Base-by-base conservation (phyloP, 1,140 invertebrate genomes). In the Gonatopus flavifemur region DNA sequence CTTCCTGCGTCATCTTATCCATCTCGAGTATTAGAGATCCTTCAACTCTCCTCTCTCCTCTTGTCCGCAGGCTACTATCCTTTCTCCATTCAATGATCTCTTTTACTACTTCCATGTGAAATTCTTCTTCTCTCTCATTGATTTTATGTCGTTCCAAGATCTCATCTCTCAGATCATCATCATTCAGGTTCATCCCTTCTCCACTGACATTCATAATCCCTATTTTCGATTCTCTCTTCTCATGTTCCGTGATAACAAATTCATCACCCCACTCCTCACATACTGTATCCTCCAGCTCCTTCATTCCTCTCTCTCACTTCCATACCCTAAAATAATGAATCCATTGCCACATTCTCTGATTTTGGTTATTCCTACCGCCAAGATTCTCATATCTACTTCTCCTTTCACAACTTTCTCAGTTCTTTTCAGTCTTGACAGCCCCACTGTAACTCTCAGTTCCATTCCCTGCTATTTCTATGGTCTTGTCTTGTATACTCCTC, bases 391-490 rank as follows among this genome's bases (percentile, higher is more conserved):
- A 24, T 58, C 42, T 0, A 58, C 39, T 5, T 43, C 55, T 22
- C 50, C 24, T 47, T 57, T 53, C 21, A 54, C 50, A 1, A 19
- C 0, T 20, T 37, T n/a, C 53, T 39, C 39, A 10, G 46, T 54
- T 0, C 0, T 9, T 47, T 8, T 54, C 46, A 22, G 39, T 37
- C 33, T 40, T 45, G 7, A 31, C 12, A 10, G 16, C 21, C 18
- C 51, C 43, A 20, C 59, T 62, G 12, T 18, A 16, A 41, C 52
- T 60, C 9, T 13, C 30, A n/a, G n/a, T n/a, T n/a, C n/a, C n/a
- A n/a, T n/a, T n/a, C n/a, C n/a, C 25, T 18, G 10, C 4, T 28
- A 24, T 24, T 21, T 6, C n/a, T 15, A 9, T 12, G 2, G 5
- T n/a, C 32, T 8, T 32, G 37, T 22, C 40, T 13, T 38, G 32